Percentiles rank a stretch among this genome's conserved stretches.
Conservation (phyloP, 1,140 invertebrate species). For the Lordiphosa stackelbergi region DNA sequence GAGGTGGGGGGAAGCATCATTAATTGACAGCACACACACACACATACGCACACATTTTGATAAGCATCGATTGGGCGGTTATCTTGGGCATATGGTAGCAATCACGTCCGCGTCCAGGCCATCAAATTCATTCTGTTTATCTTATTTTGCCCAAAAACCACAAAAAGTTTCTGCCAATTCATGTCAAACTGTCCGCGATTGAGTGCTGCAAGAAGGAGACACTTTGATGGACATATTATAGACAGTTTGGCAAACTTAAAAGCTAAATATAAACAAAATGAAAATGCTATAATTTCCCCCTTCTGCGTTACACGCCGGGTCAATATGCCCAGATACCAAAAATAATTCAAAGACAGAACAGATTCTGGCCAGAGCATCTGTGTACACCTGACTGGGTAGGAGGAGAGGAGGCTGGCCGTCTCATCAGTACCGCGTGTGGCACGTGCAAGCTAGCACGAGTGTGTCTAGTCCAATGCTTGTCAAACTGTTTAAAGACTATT, state of each 20-base stretch:
- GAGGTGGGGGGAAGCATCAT: constrained; percentile 26
- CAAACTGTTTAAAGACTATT: constrained; percentile 43
- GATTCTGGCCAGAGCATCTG: constrained; percentile 19
- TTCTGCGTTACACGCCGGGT: not conserved
- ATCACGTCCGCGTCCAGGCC: constrained; percentile 27
- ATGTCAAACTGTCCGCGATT: constrained; percentile 34
- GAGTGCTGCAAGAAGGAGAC: constrained; percentile 12
- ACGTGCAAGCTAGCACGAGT: constrained; percentile 34
- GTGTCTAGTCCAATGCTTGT: constrained; percentile 1
- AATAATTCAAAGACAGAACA: constrained; percentile 39
- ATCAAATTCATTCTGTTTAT: constrained; percentile 27
- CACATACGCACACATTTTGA: constrained; percentile 25
- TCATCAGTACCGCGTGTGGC: constrained; percentile 40
- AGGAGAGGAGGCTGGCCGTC: not conserved
- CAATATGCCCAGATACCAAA: constrained; percentile 22
- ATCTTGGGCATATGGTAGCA: constrained; percentile 35
- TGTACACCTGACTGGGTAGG: constrained; percentile 29
- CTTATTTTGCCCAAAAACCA: constrained; percentile 11
- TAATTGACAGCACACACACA: constrained; percentile 48
- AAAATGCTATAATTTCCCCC: not conserved
- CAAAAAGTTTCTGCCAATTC: constrained; percentile 21
- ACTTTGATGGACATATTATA: constrained; percentile 49
- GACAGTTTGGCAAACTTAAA: constrained; percentile 41
- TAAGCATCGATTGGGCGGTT: constrained; percentile 31
- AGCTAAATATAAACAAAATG: constrained; percentile 40